These are phyloP conservation scores for Salvelinus alpinus DNA, from an alignment of 2,113 vertebrate species.

Conservation along the genomic window DNA sequence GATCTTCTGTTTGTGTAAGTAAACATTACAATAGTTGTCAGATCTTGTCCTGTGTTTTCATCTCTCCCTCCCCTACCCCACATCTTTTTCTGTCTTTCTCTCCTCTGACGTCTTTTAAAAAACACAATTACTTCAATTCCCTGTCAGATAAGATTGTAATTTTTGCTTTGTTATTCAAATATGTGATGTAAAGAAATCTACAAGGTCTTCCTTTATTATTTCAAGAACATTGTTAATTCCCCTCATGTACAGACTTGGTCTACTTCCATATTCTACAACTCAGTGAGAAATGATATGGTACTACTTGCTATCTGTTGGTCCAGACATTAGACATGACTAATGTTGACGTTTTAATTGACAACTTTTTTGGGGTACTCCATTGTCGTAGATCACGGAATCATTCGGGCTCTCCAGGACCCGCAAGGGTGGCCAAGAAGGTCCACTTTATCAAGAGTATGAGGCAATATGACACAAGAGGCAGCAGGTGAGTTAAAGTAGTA, in stretches of 20 bases:
- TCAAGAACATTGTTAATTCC: too few species aligned
- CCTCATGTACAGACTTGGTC: too few species aligned
- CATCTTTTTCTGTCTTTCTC: not conserved
- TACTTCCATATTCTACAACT: too few species aligned
- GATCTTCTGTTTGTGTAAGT: too few species aligned
- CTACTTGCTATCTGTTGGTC: too few species aligned
- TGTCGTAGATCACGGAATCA: constrained; percentile 73
- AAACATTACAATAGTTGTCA: too few species aligned
- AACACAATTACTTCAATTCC: not conserved
- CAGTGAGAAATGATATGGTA: too few species aligned
- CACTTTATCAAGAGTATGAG: constrained; percentile 98
- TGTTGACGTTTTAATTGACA: too few species aligned
- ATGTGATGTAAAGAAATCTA: not conserved
- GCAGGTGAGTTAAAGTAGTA: constrained; percentile 78
- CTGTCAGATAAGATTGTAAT: not conserved
- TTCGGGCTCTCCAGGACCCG: constrained; percentile 86
- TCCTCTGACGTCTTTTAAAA: not conserved
- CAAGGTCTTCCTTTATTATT: not conserved
- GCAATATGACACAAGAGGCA: constrained; percentile 93
- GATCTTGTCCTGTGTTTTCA: too few species aligned
- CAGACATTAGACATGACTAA: too few species aligned
- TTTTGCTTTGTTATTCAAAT: not conserved
- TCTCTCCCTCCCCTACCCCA: not conserved
- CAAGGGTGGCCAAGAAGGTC: constrained; percentile 87
- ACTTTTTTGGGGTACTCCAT: not conserved